Base-by-base conservation (phyloP, 2,797 vertebrate species). In the Echeneis naucrates region DNA sequence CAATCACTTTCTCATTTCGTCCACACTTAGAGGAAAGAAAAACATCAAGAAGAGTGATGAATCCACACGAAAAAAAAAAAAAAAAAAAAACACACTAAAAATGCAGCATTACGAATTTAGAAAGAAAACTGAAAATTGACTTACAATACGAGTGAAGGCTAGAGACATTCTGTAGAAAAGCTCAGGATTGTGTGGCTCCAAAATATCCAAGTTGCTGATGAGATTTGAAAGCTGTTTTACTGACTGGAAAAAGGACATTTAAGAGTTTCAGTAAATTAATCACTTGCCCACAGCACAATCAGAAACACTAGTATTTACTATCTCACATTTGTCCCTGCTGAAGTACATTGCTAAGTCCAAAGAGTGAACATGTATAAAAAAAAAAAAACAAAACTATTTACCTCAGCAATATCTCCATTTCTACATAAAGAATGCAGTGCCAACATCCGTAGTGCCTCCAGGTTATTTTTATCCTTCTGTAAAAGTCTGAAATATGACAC, bases 141-240 rank as follows among this genome's bases (percentile, higher is more conserved):
- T 96, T 94, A 99, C 98, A 81, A 93, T 95, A 88, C 98, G 95
- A 59, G 96, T 97, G 89, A 99, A 98, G 69, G 96, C 95, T n/a
- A 97, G 60, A 42, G 98, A 96, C 92, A 97, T 95, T 84, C 92
- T 95, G 88, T 92, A 96, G 82, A 94, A 95, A 10, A 99, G 95
- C 37, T 95, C 94, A 0, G 95, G 93, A 83, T 98, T 99, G 75
- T 76, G 89, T 37, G 98, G 96, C 75, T 99, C 98, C 87, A 95
- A 75, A 5, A 85, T 85, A 38, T 97, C 94, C 92, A 99, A 67
- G 33, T 93, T 93, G 82, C 89, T 94, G 84, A 94, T 92, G 54
- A 99, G 93, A 76, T 94, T 95, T 78, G 93, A 94, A 72, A 99
- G 91, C 52, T 93, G 96, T 71, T 92, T 89, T 21, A 94, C 91